Percentiles rank a stretch among this genome's conserved stretches.
Evolutionary conservation across 2,888 invertebrate species (phyloP).

Genomic region (Coleophora deauratella): DNA sequence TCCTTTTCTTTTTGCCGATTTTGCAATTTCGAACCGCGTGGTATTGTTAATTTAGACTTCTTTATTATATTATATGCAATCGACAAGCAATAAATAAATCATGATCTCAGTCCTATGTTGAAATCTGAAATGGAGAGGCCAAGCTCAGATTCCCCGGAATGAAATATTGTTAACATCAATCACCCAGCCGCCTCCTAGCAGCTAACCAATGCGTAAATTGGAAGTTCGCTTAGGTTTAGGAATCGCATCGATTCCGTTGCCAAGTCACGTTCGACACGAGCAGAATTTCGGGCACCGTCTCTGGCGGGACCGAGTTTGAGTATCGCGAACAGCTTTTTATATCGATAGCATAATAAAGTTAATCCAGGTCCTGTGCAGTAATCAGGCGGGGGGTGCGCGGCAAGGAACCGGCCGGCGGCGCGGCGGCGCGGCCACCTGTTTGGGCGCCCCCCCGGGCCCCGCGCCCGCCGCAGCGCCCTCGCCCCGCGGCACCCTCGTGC

Average conservation of each 20-base stretch:
- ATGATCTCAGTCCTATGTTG: too few species aligned
- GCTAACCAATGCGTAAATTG: slow-evolving; percentile 4
- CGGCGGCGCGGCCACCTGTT: slow-evolving; percentile 56
- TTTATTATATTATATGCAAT: too few species aligned
- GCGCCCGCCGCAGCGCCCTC: slow-evolving; percentile 27
- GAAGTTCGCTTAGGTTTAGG: slow-evolving; percentile 20
- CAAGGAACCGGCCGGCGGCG: slow-evolving; percentile 38
- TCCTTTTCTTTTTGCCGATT: too few species aligned
- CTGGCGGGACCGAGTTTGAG: slow-evolving; percentile 12
- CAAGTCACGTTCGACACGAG: slow-evolving; percentile 47
- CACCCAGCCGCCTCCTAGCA: not conserved
- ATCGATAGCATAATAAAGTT: slow-evolving; percentile 57
- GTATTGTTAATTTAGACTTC: too few species aligned
- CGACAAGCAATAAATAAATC: too few species aligned
- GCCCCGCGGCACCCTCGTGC: slow-evolving; percentile 22
- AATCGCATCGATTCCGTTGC: slow-evolving; percentile 42
- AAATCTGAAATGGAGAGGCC: too few species aligned
- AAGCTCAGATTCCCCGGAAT: not conserved
- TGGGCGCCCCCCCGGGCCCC: slow-evolving; percentile 25
- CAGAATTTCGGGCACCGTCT: slow-evolving; percentile 14
- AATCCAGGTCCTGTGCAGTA: slow-evolving; percentile 60
- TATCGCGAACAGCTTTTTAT: slow-evolving; percentile 39
- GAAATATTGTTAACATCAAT: slow-evolving; percentile 6
- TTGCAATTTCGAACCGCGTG: too few species aligned
- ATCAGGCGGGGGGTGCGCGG: slow-evolving; percentile 32